Percentiles rank a stretch among this genome's conserved stretches.
Evolutionary conservation across 2,888 invertebrate species (phyloP).

Genomic region (Napeogenes sylphis): DNA sequence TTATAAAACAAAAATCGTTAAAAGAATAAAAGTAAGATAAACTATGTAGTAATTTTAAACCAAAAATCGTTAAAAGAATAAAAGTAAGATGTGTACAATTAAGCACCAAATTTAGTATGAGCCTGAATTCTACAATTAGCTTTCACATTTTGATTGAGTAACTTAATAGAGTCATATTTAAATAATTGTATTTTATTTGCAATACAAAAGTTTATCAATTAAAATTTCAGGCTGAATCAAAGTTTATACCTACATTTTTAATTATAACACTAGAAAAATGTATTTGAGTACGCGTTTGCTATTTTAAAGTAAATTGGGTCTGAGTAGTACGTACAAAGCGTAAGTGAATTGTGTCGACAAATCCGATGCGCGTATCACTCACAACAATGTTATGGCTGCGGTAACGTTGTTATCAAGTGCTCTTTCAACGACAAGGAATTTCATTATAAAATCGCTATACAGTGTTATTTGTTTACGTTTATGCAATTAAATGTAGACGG

Average conservation of each 20-base stretch:
- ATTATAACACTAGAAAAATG: constrained; percentile 2
- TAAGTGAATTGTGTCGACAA: constrained; percentile 34
- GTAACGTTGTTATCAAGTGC: constrained; percentile 36
- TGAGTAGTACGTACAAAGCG: constrained; percentile 25
- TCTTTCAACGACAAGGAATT: constrained; percentile 23
- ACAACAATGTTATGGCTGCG: constrained; percentile 40
- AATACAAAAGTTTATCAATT: not conserved
- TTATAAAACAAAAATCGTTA: too few species aligned
- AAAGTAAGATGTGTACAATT: too few species aligned
- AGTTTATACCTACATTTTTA: too few species aligned
- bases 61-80: too few species aligned
- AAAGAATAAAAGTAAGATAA: too few species aligned
- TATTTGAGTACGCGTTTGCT: constrained; percentile 7
- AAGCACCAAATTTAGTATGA: too few species aligned
- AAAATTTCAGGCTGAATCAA: too few species aligned
- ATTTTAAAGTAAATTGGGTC: constrained; percentile 24
- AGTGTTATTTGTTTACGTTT: constrained; percentile 3
- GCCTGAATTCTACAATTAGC: too few species aligned
- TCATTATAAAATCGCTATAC: constrained; percentile 20
- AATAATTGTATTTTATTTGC: not conserved
- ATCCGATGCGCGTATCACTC: constrained; percentile 39
- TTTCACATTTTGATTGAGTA: too few species aligned
- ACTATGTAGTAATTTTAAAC: too few species aligned
- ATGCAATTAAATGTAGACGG: constrained; percentile 3
- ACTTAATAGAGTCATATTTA: not conserved